Evolutionary conservation across 2,797 vertebrate species (phyloP).

Genomic region (Rhincodon typus): DNA sequence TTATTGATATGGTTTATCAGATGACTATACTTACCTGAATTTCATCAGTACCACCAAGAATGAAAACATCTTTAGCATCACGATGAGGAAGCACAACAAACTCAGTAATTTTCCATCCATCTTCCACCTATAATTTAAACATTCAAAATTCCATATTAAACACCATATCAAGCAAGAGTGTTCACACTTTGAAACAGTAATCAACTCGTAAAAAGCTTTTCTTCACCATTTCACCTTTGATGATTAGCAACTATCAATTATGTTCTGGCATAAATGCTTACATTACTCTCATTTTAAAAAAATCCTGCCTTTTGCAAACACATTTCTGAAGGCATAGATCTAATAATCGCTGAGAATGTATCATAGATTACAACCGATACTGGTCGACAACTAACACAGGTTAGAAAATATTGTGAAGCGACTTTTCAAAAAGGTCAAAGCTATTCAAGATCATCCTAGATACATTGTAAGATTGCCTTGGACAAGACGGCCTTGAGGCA

Average conservation of each 20-base stretch:
- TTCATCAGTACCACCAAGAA: conserved; percentile 72
- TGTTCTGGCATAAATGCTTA: neutral
- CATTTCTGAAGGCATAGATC: neutral
- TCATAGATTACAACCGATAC: neutral
- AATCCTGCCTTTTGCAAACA: neutral
- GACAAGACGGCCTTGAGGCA: too few relatives aligned
- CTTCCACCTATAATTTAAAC: conserved; percentile 59
- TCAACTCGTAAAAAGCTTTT: neutral
- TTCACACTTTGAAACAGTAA: neutral
- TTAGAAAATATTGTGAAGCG: neutral
- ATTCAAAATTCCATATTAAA: neutral
- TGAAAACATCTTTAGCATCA: conserved; percentile 67
- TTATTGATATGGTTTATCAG: neutral
- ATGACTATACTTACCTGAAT: conserved; percentile 60
- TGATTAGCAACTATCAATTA: neutral
- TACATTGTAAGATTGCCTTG: neutral
- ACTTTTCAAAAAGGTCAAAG: neutral
- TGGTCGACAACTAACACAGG: neutral
- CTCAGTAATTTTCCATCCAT: conserved; percentile 68
- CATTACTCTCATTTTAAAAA: neutral
- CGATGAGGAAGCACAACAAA: conserved; percentile 65
- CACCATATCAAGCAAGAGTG: neutral
- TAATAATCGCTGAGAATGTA: neutral
- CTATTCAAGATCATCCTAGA: neutral
- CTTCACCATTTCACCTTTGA: neutral